Evolutionary conservation across 2,888 invertebrate species (phyloP).

Genomic region (Epirrita christyi): DNA sequence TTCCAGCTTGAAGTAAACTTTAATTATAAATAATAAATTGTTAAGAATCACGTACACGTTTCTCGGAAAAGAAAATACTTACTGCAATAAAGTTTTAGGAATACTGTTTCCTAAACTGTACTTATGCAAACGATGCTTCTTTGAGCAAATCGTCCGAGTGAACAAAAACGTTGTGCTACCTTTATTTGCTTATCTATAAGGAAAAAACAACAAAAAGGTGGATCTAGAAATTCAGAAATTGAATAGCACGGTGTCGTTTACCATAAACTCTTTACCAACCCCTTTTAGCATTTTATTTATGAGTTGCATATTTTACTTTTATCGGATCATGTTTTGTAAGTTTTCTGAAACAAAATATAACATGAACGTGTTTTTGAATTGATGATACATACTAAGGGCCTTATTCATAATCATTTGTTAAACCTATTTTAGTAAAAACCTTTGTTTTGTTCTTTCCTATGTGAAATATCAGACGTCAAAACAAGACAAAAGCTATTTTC

Average conservation of each 20-base stretch:
- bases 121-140: slow-evolving; percentile 38
- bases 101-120: slow-evolving; percentile 39
- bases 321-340: not conserved
- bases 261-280: slow-evolving; percentile 40
- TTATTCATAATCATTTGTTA: too few species aligned
- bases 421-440: too few species aligned
- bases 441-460: too few species aligned
- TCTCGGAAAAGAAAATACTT: slow-evolving; percentile 23
- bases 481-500: too few species aligned
- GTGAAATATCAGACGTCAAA: too few species aligned
- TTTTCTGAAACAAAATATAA: not conserved
- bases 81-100: slow-evolving; percentile 13
- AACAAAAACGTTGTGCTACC: slow-evolving; percentile 21
- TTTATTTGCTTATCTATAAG: slow-evolving; percentile 5
- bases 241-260: slow-evolving; percentile 30
- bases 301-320: slow-evolving; percentile 9
- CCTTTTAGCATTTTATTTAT: slow-evolving; percentile 29
- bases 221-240: slow-evolving; percentile 39
- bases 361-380: too few species aligned
- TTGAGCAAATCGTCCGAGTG: slow-evolving; percentile 17
- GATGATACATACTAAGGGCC: too few species aligned
- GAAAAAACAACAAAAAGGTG: slow-evolving; percentile 41
- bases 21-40: slow-evolving; percentile 42
- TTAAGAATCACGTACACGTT: slow-evolving; percentile 25
- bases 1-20: slow-evolving; percentile 26